These are phyloP conservation scores for Eucriotettix oculatus DNA, from an alignment of 2,888 invertebrate species.

Conservation along the genomic window DNA sequence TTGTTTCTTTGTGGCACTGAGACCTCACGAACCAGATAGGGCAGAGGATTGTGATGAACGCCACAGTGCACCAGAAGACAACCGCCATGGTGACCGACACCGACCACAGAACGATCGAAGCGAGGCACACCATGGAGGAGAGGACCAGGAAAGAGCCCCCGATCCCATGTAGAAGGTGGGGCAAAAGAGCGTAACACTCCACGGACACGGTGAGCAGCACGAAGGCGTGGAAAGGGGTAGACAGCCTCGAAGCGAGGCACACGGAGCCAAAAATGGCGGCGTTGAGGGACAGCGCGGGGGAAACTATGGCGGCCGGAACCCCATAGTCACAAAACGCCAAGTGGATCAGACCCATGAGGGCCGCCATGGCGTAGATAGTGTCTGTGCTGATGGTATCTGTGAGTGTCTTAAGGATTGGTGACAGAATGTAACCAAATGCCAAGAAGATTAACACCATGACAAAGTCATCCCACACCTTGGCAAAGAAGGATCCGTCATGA, in stretches of 20 bases:
- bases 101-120: slow-evolving; percentile 25
- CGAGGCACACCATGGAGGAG: slow-evolving; percentile 31
- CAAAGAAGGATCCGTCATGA: neutral
- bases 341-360: slow-evolving; percentile 73
- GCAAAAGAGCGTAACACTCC: slow-evolving; percentile 75
- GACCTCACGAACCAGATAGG: slow-evolving; percentile 59
- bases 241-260: slow-evolving; percentile 81
- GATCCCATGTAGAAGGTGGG: slow-evolving; percentile 51
- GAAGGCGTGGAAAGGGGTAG: slow-evolving; percentile 74
- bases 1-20: slow-evolving; percentile 74
- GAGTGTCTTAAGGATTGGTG: slow-evolving; percentile 82
- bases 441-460: slow-evolving; percentile 68
- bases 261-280: slow-evolving; percentile 90
- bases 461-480: slow-evolving; percentile 37
- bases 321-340: slow-evolving; percentile 88
- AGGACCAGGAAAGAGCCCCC: slow-evolving; percentile 38
- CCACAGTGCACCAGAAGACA: slow-evolving; percentile 40
- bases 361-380: slow-evolving; percentile 87
- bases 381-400: slow-evolving; percentile 96
- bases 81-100: slow-evolving; percentile 39
- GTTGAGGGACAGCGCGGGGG: slow-evolving; percentile 81
- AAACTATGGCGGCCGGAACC: slow-evolving; percentile 70
- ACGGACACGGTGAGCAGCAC: slow-evolving; percentile 79
- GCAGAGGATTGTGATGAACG: slow-evolving; percentile 53
- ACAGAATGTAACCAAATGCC: slow-evolving; percentile 72